Evolutionary conservation across 2,797 vertebrate species (phyloP), one percentile per base, ranked within the genome.

Genomic region (Scolopax bukidnonensis): DNA sequence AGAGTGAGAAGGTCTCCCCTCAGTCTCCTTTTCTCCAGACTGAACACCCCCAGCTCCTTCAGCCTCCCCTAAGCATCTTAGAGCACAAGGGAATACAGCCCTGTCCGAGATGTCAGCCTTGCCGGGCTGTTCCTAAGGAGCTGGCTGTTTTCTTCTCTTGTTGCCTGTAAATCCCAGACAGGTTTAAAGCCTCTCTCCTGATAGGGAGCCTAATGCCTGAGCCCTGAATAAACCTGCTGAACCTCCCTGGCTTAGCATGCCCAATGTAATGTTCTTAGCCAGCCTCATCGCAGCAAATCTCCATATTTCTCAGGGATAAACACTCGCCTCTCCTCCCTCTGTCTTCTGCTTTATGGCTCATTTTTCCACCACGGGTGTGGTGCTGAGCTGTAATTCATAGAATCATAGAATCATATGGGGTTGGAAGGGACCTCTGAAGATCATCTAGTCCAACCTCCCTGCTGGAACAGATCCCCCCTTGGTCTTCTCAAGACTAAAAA

Each of bases 261-360:
- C 21, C 2, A 57, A 64, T 77, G 91, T 56, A 82, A 91, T 70
- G 81, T 89, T 93, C 91, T 92, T 77, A 93, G 91, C n/a, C 81
- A 90, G 93, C 95, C 85, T 95, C 84, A 77, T 84, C 67, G 33
- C 7, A 2, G 85, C 83, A 93, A 97, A 95, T 92, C 87, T 94
- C 80, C 88, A 17, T 63, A 56, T 94, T 96, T 70, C 67, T 20
- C 53, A 4, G 87, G 91, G 95, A 96, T 95, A 81, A 96, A 93
- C 79, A 30, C 69, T 90, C 93, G 57, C 91, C 85, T 93, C 95
- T 91, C 79, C 85, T 90, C 87, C 65, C 61, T n/a, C 81, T 32
- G 4, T 11, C 48, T 94, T 20, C 95, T 64, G 60, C 87, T 86
- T 30, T 16, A 19, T 11, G 65, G 10, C 27, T 43, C 77, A 25